Percentiles rank a stretch among this genome's conserved stretches.
phyloP scores from a whole-genome alignment of 2,113 vertebrate genomes.

The Platichthys flesus region DNA sequence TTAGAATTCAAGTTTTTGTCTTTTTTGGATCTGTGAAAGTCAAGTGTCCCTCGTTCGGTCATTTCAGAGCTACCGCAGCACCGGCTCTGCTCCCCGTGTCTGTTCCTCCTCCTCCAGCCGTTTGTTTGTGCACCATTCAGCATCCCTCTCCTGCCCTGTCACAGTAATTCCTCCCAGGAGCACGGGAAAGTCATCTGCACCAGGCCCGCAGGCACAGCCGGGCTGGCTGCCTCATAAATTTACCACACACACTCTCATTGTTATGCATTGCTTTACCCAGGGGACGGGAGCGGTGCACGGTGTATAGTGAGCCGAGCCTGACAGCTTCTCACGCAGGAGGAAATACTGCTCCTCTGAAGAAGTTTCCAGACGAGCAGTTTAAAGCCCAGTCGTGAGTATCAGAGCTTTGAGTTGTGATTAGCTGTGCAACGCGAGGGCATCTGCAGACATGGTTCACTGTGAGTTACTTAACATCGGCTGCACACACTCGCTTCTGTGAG shows the following conservation, averaged over 20 bases:
- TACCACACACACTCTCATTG: conserved; percentile 46
- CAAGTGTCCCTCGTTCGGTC: neutral
- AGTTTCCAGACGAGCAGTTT: conserved; percentile 13
- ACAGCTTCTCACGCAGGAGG: conserved; percentile 30
- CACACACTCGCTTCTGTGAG: too few species aligned
- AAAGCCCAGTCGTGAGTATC: neutral
- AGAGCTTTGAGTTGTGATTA: neutral
- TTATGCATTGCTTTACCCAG: conserved; percentile 50
- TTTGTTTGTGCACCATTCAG: conserved; percentile 53
- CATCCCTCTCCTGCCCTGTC: conserved; percentile 52
- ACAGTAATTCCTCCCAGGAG: conserved; percentile 59
- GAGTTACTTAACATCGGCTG: too few species aligned
- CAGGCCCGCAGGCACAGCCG: conserved; percentile 50
- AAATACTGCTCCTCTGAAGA: conserved; percentile 21
- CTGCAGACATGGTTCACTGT: neutral
- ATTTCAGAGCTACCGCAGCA: neutral
- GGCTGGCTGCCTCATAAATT: conserved; percentile 62
- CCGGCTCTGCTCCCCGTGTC: neutral
- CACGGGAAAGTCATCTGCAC: conserved; percentile 60
- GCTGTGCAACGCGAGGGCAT: too few species aligned
- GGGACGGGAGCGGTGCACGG: conserved; percentile 23
- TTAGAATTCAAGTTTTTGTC: neutral
- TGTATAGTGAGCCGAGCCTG: conserved; percentile 3
- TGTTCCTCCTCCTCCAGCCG: conserved; percentile 21
- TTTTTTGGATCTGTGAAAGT: neutral